Evolutionary conservation across 2,888 invertebrate species (phyloP).

Genomic region (Drosophila anomelani): DNA sequence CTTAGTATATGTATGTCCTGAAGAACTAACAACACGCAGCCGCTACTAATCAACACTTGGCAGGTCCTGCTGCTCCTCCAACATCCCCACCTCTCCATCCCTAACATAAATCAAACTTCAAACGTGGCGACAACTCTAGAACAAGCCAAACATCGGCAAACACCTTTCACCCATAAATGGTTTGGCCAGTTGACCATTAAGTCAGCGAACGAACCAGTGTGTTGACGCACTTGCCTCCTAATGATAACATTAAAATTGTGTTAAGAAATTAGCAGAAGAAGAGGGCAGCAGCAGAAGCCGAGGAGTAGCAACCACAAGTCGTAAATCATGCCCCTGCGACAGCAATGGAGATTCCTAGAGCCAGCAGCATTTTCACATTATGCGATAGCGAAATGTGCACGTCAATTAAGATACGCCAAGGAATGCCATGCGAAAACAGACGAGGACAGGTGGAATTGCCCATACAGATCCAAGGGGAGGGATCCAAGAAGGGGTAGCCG

Average conservation of each 20-base stretch:
- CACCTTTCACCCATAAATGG: conserved; percentile 77
- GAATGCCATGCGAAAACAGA: conserved; percentile 63
- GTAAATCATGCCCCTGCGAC: conserved; percentile 64
- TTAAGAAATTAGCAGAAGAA: conserved; percentile 73
- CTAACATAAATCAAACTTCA: conserved; percentile 73
- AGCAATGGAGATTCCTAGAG: conserved; percentile 41
- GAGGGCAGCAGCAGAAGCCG: conserved; percentile 3
- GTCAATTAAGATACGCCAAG: conserved; percentile 79
- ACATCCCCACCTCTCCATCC: conserved; percentile 4
- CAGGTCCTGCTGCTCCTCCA: conserved; percentile 47
- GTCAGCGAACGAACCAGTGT: conserved; percentile 15
- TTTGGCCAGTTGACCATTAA: conserved; percentile 56
- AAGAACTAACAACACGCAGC: background rate
- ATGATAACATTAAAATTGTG: conserved; percentile 79
- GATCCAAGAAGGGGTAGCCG: background rate
- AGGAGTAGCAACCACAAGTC: conserved; percentile 48
- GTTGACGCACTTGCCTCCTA: conserved; percentile 73
- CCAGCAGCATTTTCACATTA: conserved; percentile 76
- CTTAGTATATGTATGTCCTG: conserved; percentile 7
- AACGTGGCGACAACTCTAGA: conserved; percentile 58
- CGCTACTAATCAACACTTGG: conserved; percentile 51
- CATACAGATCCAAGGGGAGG: background rate
- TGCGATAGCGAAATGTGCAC: conserved; percentile 81
- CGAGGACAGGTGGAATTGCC: conserved; percentile 69
- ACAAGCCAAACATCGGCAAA: conserved; percentile 40